Conservation (phyloP, 2,797 vertebrate species). For the Lagodon rhomboides region DNA sequence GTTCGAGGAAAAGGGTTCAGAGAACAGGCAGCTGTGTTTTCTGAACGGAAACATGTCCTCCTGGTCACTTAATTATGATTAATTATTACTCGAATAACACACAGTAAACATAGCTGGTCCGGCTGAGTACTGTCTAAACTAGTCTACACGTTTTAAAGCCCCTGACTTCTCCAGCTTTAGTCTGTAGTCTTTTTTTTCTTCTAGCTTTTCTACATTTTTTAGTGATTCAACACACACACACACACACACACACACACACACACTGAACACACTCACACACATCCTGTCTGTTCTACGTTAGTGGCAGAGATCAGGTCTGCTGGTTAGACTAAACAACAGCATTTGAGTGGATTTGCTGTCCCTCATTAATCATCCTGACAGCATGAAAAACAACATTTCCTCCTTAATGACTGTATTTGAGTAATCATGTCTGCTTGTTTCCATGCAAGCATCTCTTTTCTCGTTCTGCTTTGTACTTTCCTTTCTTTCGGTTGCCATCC, state of each 20-base stretch:
- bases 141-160: neutral
- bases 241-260: conserved; percentile 36
- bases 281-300: conserved; percentile 89
- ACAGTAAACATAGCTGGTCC: neutral
- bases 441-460: conserved; percentile 72
- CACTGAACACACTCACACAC: conserved; percentile 51
- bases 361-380: conserved; percentile 98
- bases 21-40: neutral
- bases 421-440: conserved; percentile 90
- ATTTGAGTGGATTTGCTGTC: conserved; percentile 92
- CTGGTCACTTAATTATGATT: neutral
- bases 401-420: conserved; percentile 98
- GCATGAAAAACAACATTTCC: conserved; percentile 98
- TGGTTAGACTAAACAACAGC: conserved; percentile 98
- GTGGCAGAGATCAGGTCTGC: conserved; percentile 91
- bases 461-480: conserved; percentile 41
- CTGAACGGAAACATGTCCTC: neutral
- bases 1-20: neutral
- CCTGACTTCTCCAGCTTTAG: conserved; percentile 3
- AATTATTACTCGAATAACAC: neutral
- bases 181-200: conserved; percentile 2
- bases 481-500: conserved; percentile 35
- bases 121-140: neutral
- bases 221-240: conserved; percentile 21
- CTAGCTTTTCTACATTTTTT: conserved; percentile 19